Evolutionary conservation across 2,888 invertebrate genomes (phyloP), one percentile per base, ranked within the genome.

Genomic region (Euproctis similis): DNA sequence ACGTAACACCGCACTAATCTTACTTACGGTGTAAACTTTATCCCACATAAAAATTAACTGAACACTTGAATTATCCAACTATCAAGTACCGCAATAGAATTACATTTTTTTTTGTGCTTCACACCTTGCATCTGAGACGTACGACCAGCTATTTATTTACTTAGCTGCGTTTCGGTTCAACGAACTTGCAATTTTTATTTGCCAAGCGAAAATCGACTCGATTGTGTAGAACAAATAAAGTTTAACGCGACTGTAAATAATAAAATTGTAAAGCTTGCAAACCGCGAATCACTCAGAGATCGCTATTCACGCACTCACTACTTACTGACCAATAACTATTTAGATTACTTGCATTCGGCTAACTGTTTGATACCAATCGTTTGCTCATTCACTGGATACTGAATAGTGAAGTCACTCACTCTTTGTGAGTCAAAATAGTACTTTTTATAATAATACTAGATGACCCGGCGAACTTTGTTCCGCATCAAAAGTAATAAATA

Each of bases 131-230:
- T 59, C 54, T 49, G 44, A 52, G 32, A 39, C 39, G 44, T 53
- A 53, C 57, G 57, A 39, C 48, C 65, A 63, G 62, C 70, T 70
- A 72, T 72, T 68, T 75, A 72, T 75, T 77, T 73, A 65, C 67
- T 64, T 59, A 68, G 57, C 62, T 57, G 53, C 53, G 52, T 39
- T 54, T 53, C 44, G 60, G 77, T 71, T 73, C 76, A 62, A 50
- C 64, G 77, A 77, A 72, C 77, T 56, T 46, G 23, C 45, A 31
- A 46, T 32, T 10, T 34, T 8, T 25, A 23, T 7, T 24, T 24
- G 13, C 24, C 27, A 7, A 24, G 1, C 33, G 3, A 56, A 45
- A 46, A 28, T 40, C 11, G 30, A 41, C 44, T 30, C 42, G 53
- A 39, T 24, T 1, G 2, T 1, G 9, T 2, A 9, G 0, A n/a